phyloP scores from a whole-genome alignment of 1,140 invertebrate genomes.

The Berghia stephanieae region DNA sequence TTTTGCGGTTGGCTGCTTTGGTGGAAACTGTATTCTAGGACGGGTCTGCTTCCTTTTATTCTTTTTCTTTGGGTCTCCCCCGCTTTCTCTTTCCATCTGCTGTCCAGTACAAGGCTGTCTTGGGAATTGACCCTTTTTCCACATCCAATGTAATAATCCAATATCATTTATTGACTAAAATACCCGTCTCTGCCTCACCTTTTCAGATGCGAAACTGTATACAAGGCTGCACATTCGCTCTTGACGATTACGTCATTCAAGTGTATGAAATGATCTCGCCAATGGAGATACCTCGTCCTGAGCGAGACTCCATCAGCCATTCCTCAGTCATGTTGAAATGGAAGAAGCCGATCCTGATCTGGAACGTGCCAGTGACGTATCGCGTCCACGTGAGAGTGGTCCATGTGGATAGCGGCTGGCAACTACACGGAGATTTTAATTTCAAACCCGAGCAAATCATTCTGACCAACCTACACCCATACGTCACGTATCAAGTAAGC shows the following conservation, averaged over 20 bases:
- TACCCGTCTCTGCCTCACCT: background rate
- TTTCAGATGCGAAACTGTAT: constrained; percentile 80
- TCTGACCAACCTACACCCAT: constrained; percentile 82
- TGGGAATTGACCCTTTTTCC: no score
- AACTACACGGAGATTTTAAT: constrained; percentile 76
- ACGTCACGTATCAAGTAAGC: constrained; percentile 85
- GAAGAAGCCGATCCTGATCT: constrained; percentile 72
- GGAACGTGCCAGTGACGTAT: constrained; percentile 76
- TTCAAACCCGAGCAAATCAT: constrained; percentile 75
- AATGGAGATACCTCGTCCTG: constrained; percentile 77
- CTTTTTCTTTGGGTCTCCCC: no score
- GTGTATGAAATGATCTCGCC: background rate
- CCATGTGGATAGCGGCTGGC: constrained; percentile 75
- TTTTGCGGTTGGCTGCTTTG: no score
- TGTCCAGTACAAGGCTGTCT: no score
- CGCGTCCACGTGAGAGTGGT: constrained; percentile 81
- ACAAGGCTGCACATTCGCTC: constrained; percentile 75
- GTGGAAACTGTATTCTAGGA: no score
- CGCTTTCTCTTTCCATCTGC: no score
- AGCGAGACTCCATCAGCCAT: constrained; percentile 78
- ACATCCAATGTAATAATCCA: no score
- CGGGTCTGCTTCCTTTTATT: no score
- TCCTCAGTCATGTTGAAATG: constrained; percentile 83
- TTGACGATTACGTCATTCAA: background rate
- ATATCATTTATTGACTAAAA: no score